phyloP scores from a whole-genome alignment of 2,797 vertebrate genomes.

The Protonibea diacanthus region DNA sequence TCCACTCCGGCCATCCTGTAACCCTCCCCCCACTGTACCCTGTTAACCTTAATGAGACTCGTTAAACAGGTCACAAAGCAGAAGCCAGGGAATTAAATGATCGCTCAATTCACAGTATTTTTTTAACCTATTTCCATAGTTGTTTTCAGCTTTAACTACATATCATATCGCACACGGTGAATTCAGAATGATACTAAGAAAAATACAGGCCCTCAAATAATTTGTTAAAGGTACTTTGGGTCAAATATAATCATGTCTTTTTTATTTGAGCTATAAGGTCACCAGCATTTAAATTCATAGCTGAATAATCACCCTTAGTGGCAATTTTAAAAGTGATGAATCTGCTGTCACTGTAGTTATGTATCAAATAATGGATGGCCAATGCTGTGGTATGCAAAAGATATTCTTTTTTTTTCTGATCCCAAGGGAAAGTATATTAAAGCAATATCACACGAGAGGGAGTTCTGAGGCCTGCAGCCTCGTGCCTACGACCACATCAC shows the following conservation, averaged over 20 bases:
- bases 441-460: too few relatives aligned
- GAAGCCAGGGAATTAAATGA: not conserved
- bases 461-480: too few relatives aligned
- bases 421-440: constrained; percentile 8
- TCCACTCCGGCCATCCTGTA: constrained; percentile 17
- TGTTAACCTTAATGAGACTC: constrained; percentile 16
- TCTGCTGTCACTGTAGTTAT: constrained; percentile 2
- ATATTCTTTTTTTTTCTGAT: not conserved
- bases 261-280: not conserved
- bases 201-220: not conserved
- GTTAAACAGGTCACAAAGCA: constrained; percentile 13
- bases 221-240: not conserved
- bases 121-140: not conserved
- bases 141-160: not conserved
- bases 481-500: too few relatives aligned
- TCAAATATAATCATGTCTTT: not conserved
- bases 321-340: constrained; percentile 11
- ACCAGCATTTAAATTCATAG: not conserved
- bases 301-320: not conserved
- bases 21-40: not conserved
- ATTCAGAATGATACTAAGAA: constrained; percentile 1
- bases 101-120: not conserved
- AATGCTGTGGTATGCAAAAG: not conserved
- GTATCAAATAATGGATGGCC: not conserved
- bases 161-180: not conserved